These are phyloP conservation scores for Anisognathus igniventris DNA, from an alignment of 2,797 vertebrate species.

Conservation along the genomic window DNA sequence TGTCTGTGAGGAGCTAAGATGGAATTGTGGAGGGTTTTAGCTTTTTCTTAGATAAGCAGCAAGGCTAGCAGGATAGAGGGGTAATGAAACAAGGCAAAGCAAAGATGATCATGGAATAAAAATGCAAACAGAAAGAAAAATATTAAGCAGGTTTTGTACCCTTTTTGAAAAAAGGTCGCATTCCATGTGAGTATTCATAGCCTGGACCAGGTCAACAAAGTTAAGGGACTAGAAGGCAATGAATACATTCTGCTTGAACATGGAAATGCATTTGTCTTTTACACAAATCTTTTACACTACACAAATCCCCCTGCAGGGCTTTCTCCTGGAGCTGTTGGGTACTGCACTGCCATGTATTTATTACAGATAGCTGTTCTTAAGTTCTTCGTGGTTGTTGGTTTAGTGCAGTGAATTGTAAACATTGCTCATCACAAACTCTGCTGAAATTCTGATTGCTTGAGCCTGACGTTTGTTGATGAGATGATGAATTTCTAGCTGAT, in stretches of 20 bases:
- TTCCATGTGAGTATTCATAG: neutral
- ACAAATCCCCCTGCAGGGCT: neutral
- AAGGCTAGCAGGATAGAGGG: neutral
- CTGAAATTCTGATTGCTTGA: neutral
- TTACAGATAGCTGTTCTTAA: neutral
- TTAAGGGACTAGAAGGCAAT: slow-evolving; percentile 4
- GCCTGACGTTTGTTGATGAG: neutral
- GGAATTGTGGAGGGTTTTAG: slow-evolving; percentile 24
- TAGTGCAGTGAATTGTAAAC: neutral
- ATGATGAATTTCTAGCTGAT: neutral
- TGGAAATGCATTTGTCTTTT: neutral
- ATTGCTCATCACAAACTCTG: neutral
- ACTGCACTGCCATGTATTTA: neutral
- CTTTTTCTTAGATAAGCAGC: neutral
- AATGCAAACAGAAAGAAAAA: slow-evolving; percentile 19
- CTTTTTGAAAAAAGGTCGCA: neutral
- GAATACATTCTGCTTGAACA: neutral
- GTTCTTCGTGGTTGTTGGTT: neutral
- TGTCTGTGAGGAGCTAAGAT: slow-evolving; percentile 42
- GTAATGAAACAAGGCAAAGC: slow-evolving; percentile 39
- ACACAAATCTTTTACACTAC: neutral
- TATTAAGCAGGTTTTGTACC: slow-evolving; percentile 9
- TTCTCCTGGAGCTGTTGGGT: neutral
- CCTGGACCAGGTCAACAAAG: neutral
- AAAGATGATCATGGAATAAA: slow-evolving; percentile 7